Conservation (phyloP, 2,113 vertebrate genomes). For the Etheostoma spectabile region DNA sequence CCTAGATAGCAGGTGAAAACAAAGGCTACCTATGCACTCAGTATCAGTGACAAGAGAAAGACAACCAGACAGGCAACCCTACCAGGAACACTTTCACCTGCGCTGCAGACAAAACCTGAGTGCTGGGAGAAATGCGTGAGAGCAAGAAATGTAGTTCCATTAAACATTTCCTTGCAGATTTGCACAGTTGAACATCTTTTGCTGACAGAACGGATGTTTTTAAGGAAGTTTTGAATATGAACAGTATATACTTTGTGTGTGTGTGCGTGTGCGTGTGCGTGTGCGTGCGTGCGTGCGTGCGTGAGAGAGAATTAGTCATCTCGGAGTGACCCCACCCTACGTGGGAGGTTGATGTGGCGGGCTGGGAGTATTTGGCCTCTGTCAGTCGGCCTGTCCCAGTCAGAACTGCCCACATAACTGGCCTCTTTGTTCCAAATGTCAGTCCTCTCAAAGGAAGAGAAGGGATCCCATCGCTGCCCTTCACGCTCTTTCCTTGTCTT, state of each 20-base stretch:
- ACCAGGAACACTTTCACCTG: conserved; percentile 81
- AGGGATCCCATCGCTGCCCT: conserved; percentile 54
- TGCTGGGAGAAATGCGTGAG: neutral
- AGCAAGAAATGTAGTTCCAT: conserved; percentile 26
- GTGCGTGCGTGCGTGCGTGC: conserved; percentile 53
- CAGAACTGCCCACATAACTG: conserved; percentile 82
- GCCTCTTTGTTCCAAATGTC: conserved; percentile 86
- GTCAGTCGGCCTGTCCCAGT: conserved; percentile 79
- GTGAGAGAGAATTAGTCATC: conserved; percentile 81
- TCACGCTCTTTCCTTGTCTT: conserved; percentile 38
- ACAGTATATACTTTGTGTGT: conserved; percentile 27
- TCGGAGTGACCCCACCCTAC: conserved; percentile 82
- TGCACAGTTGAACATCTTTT: conserved; percentile 12
- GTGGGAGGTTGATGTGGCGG: conserved; percentile 82
- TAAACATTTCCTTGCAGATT: conserved; percentile 6
- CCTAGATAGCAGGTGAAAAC: conserved; percentile 79
- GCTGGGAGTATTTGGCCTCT: conserved; percentile 76
- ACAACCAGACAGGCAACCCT: conserved; percentile 70
- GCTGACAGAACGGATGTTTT: conserved; percentile 13
- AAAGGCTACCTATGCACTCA: conserved; percentile 71
- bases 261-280: conserved; percentile 48
- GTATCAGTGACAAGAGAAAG: conserved; percentile 70
- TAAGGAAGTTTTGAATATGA: conserved; percentile 32
- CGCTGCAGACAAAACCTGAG: conserved; percentile 15
- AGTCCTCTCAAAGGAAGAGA: conserved; percentile 70